Evolutionary conservation across 2,797 vertebrate species (phyloP), one percentile per base, ranked within the genome.

Genomic region (Lindbergichthys nudifrons): DNA sequence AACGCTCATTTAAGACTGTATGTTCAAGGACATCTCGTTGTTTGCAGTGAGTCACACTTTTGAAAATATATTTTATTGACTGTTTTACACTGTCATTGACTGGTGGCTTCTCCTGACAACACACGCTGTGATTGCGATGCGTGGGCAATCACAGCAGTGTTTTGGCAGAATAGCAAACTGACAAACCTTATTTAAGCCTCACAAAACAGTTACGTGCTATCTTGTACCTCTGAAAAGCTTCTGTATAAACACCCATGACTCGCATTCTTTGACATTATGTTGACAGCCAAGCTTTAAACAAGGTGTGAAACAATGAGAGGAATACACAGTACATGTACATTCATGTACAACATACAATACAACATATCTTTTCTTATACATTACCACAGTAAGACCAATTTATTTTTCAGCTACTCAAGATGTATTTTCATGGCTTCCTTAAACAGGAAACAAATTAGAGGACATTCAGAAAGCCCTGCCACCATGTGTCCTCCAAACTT

Each of bases 151-250:
- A 36, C 56, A 82, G 61, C 72, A 46, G 69, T 70, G 64, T 89
- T 85, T 88, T 75, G 56, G 70, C 82, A 82, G 75, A 82, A 78
- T 21, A 76, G 65, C 19, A 72, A 83, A 83, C 77, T 65, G 41
- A 45, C 75, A 83, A 46, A 51, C 50, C 65, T 18, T 61, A 69
- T 84, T 85, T 73, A 19, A 73, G 46, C 62, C 69, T 73, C 70
- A 73, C 61, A 82, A 67, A 83, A 81, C 50, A 73, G 63, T 79
- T 80, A 73, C 58, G 3, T 84, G 79, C 82, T 77, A 73, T 75
- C 46, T 14, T 65, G 77, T 72, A 61, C 70, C 70, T 82, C 67
- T 71, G 72, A 86, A 81, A 78, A 73, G 68, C 70, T 81, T 52
- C 72, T 5, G 21, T 59, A 62, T 80, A 86, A 76, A 68, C 74